Percentiles rank a stretch among this genome's conserved stretches.
Conservation (phyloP, 2,113 vertebrate genomes). For the Columba livia region DNA sequence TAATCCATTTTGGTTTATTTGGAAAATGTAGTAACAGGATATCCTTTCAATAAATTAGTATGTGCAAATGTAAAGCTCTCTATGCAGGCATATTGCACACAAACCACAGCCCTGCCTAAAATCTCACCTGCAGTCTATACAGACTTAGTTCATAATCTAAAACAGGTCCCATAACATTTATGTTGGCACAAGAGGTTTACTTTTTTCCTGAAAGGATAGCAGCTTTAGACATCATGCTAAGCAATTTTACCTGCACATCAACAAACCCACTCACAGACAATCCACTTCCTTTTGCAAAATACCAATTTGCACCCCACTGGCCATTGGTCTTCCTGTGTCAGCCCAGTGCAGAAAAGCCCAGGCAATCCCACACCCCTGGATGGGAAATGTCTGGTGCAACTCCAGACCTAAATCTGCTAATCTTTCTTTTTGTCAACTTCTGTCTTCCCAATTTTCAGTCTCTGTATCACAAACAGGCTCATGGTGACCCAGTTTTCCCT, state of each 20-base stretch:
- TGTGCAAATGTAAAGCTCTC: not conserved
- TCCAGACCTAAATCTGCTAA: not conserved
- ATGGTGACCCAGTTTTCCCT: not conserved
- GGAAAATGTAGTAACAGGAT: not conserved
- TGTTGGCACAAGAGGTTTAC: not conserved
- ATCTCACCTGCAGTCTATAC: not conserved
- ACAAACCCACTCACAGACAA: not conserved
- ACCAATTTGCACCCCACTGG: not conserved
- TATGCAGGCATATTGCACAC: not conserved
- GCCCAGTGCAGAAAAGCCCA: not conserved
- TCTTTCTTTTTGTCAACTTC: not conserved
- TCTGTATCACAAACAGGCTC: not conserved
- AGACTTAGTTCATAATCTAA: not conserved
- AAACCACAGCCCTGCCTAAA: not conserved
- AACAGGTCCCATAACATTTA: not conserved
- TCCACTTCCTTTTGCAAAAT: not conserved
- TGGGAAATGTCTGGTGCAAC: not conserved
- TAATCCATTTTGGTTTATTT: not conserved
- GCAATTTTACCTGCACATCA: not conserved
- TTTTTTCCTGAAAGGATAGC: not conserved
- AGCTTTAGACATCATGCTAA: not conserved
- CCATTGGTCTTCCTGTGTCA: not conserved
- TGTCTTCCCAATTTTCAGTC: not conserved
- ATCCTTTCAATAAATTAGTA: not conserved
- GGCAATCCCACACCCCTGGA: not conserved